A percentile compares a stretch with the other conserved stretches of the same genome.
Evolutionary conservation across 2,113 vertebrate species (phyloP).

Genomic region (Oceanodroma tethys): DNA sequence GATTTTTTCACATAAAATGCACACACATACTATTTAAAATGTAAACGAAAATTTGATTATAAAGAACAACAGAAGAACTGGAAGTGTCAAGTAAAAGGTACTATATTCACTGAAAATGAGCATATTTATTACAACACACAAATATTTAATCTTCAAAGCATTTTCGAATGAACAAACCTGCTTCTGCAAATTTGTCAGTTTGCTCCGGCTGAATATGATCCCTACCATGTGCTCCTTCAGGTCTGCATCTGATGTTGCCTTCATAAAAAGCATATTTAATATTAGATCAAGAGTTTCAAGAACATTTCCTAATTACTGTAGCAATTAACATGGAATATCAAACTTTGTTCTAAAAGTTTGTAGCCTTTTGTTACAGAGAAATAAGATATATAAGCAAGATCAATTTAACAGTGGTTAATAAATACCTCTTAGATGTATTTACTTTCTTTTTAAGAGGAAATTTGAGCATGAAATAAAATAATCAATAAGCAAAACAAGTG

Average conservation of each 20-base stretch:
- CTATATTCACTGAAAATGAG: background rate
- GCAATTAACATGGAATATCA: background rate
- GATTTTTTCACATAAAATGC: background rate
- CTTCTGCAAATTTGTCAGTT: conserved; percentile 97
- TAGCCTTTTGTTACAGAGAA: background rate
- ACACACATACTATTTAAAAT: background rate
- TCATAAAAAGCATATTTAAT: background rate
- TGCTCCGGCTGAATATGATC: conserved; percentile 99
- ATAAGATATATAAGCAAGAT: background rate
- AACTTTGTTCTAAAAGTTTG: background rate
- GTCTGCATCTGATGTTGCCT: conserved; percentile 96
- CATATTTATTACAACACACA: background rate
- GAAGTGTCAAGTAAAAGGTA: background rate
- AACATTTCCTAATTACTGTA: background rate
- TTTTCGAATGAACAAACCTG: conserved; percentile 79
- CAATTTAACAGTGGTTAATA: background rate
- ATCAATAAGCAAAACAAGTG: background rate
- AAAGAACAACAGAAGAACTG: background rate
- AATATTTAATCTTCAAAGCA: background rate
- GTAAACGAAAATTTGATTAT: background rate
- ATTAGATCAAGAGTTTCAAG: background rate
- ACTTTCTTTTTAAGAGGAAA: background rate
- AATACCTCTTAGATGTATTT: background rate
- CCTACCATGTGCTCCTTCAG: conserved; percentile 99
- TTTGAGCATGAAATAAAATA: background rate